Evolutionary conservation across 2,797 vertebrate genomes (phyloP).

Genomic region (Potorous gilbertii): DNA sequence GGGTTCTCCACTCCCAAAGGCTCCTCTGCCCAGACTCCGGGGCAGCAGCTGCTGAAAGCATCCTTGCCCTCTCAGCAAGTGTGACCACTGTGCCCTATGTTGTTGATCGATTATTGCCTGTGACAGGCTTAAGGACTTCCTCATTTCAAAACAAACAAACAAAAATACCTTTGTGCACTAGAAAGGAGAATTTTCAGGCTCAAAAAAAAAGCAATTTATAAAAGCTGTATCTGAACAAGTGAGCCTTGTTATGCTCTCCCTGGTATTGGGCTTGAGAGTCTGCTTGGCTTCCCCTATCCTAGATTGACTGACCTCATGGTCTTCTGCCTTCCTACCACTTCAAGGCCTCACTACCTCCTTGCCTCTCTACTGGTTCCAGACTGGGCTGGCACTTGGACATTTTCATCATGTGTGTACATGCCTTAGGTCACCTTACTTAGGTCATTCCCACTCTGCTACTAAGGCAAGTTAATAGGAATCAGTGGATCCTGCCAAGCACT

Average conservation of each 20-base stretch:
- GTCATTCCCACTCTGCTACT: neutral
- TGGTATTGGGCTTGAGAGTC: neutral
- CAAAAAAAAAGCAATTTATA: too few species aligned
- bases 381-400: neutral
- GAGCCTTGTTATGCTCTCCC: neutral
- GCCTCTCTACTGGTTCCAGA: neutral
- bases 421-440: neutral
- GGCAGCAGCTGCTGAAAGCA: neutral
- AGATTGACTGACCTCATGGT: rapidly evolving
- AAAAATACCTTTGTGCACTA: neutral
- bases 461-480: neutral
- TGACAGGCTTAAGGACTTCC: neutral
- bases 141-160: neutral
- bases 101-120: neutral
- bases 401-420: neutral
- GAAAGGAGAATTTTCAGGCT: too few species aligned
- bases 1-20: neutral
- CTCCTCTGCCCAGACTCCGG: neutral
- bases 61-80: neutral
- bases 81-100: neutral
- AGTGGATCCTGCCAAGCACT: too few species aligned
- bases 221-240: neutral
- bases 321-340: neutral
- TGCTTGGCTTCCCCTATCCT: neutral
- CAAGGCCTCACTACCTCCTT: neutral